These are phyloP conservation scores for Drosophila sproati DNA, from an alignment of 1,140 invertebrate genomes.

Conservation along the genomic window DNA sequence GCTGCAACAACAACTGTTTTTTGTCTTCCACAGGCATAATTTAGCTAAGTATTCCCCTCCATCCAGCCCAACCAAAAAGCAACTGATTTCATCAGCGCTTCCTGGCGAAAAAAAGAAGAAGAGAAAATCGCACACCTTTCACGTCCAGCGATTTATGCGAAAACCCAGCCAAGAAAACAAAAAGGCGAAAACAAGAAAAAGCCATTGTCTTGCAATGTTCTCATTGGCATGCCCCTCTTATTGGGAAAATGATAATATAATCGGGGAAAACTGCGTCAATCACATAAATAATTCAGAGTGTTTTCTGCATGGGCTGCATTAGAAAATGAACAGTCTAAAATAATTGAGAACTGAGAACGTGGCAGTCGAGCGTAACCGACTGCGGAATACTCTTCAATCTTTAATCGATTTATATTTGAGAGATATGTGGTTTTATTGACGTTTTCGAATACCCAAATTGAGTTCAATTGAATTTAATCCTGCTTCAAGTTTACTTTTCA, in stretches of 20 bases:
- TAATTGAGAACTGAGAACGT: too few relatives aligned
- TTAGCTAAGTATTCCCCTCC: slow-evolving; percentile 42
- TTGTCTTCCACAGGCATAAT: slow-evolving; percentile 51
- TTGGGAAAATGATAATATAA: neutral
- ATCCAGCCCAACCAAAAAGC: slow-evolving; percentile 49
- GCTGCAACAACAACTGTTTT: neutral
- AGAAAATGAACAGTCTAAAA: too few relatives aligned
- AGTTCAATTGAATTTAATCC: too few relatives aligned
- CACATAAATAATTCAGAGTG: too few relatives aligned
- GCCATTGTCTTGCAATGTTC: neutral
- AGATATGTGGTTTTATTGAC: too few relatives aligned
- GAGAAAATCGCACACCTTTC: slow-evolving; percentile 43
- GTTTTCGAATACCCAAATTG: too few relatives aligned
- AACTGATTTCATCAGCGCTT: slow-evolving; percentile 60
- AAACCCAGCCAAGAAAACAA: slow-evolving; percentile 37
- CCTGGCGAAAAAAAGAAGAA: slow-evolving; percentile 34
- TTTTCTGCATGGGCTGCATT: too few relatives aligned
- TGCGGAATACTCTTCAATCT: too few relatives aligned
- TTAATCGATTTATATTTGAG: too few relatives aligned
- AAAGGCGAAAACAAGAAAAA: slow-evolving; percentile 12
- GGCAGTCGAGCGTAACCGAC: too few relatives aligned
- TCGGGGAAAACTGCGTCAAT: neutral
- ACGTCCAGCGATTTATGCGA: slow-evolving; percentile 54
- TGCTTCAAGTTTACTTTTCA: too few relatives aligned
- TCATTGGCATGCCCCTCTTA: neutral